A percentile compares a stretch with the other conserved stretches of the same genome.
These are phyloP conservation scores for Acronicta alni DNA, from an alignment of 2,888 invertebrate species.

Conservation along the genomic window DNA sequence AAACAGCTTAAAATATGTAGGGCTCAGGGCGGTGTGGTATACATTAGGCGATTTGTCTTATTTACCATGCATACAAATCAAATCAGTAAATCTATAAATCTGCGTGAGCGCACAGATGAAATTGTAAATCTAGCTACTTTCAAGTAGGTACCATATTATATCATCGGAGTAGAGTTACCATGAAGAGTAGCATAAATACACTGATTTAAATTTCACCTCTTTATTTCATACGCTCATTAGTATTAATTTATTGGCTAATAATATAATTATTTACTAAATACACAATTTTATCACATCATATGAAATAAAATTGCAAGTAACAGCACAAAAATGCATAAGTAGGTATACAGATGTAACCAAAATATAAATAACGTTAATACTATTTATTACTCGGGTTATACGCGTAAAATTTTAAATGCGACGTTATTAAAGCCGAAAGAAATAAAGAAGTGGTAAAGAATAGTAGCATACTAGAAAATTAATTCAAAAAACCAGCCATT, in stretches of 20 bases:
- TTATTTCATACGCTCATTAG: slow-evolving; percentile 41
- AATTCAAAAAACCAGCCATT: slow-evolving; percentile 59
- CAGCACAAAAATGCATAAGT: slow-evolving; percentile 55
- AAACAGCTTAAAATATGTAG: no score
- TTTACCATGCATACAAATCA: slow-evolving; percentile 32
- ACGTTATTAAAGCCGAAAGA: slow-evolving; percentile 44
- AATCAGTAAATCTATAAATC: slow-evolving; percentile 29
- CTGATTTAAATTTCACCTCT: slow-evolving; percentile 38
- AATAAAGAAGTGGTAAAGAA: slow-evolving; percentile 46
- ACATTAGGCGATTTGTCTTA: slow-evolving; percentile 28
- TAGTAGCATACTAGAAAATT: slow-evolving; percentile 57
- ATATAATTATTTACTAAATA: slow-evolving; percentile 47
- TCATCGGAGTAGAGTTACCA: neutral
- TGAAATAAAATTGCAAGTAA: slow-evolving; percentile 60
- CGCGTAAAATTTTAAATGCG: slow-evolving; percentile 50
- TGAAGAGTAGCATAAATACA: slow-evolving; percentile 6
- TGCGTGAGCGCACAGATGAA: slow-evolving; percentile 43
- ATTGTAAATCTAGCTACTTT: slow-evolving; percentile 26
- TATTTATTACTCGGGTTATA: slow-evolving; percentile 54
- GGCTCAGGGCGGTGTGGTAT: slow-evolving; percentile 18
- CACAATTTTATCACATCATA: slow-evolving; percentile 59
- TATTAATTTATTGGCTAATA: slow-evolving; percentile 54
- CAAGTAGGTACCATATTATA: slow-evolving; percentile 3
- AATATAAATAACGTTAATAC: slow-evolving; percentile 55
- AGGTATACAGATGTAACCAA: slow-evolving; percentile 55